A percentile compares a stretch with the other conserved stretches of the same genome.
Evolutionary conservation across 2,797 vertebrate species (phyloP).

Genomic region (Rallus crepitans): DNA sequence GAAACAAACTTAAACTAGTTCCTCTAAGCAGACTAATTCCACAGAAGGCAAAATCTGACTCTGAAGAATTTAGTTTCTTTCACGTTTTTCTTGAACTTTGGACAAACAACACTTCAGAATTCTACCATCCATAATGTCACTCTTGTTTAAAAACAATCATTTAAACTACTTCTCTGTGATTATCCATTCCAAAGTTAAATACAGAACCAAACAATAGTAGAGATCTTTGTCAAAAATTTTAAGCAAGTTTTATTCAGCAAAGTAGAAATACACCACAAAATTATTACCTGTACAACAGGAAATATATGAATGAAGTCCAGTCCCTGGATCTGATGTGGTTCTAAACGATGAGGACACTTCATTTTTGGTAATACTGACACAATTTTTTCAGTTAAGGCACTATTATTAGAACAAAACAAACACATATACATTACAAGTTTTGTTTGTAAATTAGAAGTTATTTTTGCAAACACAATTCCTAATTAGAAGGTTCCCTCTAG

Average conservation of each 20-base stretch:
- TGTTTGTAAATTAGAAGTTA: not conserved
- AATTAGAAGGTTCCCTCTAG: constrained; percentile 50
- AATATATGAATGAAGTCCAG: constrained; percentile 99
- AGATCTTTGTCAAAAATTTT: not conserved
- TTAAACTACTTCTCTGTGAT: not conserved
- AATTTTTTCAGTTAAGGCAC: constrained; percentile 97
- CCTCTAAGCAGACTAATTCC: not conserved
- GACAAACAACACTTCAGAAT: not conserved
- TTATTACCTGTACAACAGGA: constrained; percentile 92
- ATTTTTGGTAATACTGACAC: constrained; percentile 96
- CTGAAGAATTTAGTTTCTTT: not conserved
- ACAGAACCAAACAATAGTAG: not conserved
- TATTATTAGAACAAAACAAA: constrained; percentile 59
- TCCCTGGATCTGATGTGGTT: constrained; percentile 98
- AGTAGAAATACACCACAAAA: not conserved
- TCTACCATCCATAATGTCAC: not conserved
- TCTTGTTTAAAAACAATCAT: not conserved
- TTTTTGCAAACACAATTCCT: not conserved
- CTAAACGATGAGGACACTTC: constrained; percentile 97
- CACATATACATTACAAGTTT: not conserved
- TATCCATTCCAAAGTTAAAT: not conserved
- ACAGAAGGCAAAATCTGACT: not conserved
- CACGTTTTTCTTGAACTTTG: not conserved
- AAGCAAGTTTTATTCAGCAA: not conserved
- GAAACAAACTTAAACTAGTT: not conserved